Evolutionary conservation across 2,113 vertebrate genomes (phyloP).

Genomic region (Hemibagrus wyckioides): DNA sequence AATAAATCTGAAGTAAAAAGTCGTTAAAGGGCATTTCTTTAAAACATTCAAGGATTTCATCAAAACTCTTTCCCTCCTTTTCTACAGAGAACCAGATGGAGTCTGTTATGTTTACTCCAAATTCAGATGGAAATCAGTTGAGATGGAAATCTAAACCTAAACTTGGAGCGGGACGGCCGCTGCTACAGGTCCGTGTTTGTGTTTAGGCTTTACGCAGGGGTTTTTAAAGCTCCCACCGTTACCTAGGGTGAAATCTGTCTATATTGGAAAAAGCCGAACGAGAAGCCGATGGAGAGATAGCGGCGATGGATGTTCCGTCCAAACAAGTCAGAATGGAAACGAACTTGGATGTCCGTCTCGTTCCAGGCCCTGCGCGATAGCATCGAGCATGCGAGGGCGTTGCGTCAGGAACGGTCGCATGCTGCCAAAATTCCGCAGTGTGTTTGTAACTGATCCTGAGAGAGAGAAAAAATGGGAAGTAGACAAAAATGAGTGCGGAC

Average conservation of each 20-base stretch:
- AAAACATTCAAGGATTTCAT: conserved; percentile 55
- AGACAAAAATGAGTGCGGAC: conserved; percentile 31
- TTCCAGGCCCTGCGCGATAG: conserved; percentile 59
- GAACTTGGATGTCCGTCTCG: conserved; percentile 58
- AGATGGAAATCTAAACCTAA: conserved; percentile 65
- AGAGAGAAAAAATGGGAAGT: conserved; percentile 39
- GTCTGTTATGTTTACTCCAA: conserved; percentile 66
- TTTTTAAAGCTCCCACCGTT: conserved; percentile 62
- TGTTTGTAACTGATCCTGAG: conserved; percentile 44
- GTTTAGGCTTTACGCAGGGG: conserved; percentile 59
- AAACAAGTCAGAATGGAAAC: conserved; percentile 69
- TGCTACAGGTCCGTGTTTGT: conserved; percentile 58
- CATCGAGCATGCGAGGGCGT: conserved; percentile 57
- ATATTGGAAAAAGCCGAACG: conserved; percentile 51
- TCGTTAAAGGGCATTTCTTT: conserved; percentile 42
- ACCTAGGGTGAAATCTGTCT: conserved; percentile 67
- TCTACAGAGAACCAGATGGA: conserved; percentile 58
- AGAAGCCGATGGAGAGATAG: conserved; percentile 65
- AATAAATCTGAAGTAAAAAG: conserved; percentile 54
- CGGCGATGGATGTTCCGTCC: conserved; percentile 60
- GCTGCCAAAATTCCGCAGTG: conserved; percentile 49
- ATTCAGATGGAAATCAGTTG: conserved; percentile 68
- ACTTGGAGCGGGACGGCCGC: conserved; percentile 57
- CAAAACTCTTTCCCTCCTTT: conserved; percentile 51
- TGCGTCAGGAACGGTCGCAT: conserved; percentile 32